These are phyloP conservation scores for Campylomormyrus numenius DNA, from an alignment of 2,113 vertebrate species.

Conservation along the genomic window DNA sequence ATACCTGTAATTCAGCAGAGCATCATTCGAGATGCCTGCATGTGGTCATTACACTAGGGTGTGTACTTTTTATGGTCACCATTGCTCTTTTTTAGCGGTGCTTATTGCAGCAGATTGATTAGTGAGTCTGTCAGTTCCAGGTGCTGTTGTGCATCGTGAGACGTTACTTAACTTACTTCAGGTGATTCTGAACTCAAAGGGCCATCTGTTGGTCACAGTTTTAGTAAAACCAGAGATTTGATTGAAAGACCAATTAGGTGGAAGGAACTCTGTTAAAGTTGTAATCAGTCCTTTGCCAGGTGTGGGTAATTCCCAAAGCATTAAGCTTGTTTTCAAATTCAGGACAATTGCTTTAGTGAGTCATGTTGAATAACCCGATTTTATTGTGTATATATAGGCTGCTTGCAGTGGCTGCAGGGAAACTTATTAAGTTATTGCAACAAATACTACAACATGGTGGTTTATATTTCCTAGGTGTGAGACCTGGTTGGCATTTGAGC, in stretches of 20 bases:
- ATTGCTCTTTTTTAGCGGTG: neutral
- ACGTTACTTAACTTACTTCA: neutral
- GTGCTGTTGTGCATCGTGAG: neutral
- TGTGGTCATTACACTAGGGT: neutral
- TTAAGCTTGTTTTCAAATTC: neutral
- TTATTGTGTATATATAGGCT: neutral
- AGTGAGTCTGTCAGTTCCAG: neutral
- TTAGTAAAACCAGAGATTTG: neutral
- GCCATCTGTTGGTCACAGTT: neutral
- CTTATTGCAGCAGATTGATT: neutral
- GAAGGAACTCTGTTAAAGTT: neutral
- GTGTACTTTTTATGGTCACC: neutral
- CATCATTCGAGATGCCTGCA: neutral
- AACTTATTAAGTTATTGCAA: neutral
- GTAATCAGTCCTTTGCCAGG: neutral
- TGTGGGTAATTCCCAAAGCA: constrained; percentile 1
- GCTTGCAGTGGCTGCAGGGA: neutral
- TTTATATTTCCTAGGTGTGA: neutral
- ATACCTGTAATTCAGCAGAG: neutral
- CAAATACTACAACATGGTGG: neutral
- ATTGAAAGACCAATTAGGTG: neutral
- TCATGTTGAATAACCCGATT: neutral
- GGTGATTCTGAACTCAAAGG: neutral
- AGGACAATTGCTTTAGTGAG: neutral
- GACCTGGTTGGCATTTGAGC: neutral